Evolutionary conservation across 2,797 vertebrate genomes (phyloP).

Genomic region (Rousettus madagascariensis): DNA sequence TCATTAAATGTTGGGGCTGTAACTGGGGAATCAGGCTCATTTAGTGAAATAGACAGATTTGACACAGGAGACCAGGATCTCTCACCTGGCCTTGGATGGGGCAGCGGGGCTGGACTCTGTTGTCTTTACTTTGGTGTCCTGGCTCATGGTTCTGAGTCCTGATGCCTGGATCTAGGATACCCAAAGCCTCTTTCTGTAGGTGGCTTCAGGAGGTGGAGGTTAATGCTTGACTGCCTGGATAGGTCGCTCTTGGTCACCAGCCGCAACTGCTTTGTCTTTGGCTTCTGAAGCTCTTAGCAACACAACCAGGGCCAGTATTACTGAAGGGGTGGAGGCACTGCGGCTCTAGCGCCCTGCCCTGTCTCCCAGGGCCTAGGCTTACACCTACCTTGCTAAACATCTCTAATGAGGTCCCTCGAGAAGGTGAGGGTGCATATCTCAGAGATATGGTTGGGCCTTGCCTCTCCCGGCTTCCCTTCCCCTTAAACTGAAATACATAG

Average conservation of each 20-base stretch:
- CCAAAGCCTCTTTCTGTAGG: background rate
- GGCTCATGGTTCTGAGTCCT: constrained; percentile 62
- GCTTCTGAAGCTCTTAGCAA: constrained; percentile 70
- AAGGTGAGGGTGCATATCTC: background rate
- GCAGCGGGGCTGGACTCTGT: constrained; percentile 54
- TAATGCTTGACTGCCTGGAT: background rate
- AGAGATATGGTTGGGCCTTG: background rate
- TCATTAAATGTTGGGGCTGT: background rate
- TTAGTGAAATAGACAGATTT: background rate
- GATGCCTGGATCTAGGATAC: background rate
- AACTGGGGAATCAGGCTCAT: background rate
- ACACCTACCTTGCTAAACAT: constrained; percentile 70
- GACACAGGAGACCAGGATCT: background rate
- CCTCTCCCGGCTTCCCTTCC: background rate
- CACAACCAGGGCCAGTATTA: background rate
- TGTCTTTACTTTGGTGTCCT: constrained; percentile 72
- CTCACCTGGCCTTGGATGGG: constrained; percentile 64
- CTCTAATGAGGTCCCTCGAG: constrained; percentile 74
- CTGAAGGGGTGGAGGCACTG: constrained; percentile 2
- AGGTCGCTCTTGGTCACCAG: background rate
- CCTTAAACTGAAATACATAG: background rate
- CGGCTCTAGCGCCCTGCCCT: background rate
- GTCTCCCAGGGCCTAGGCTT: constrained; percentile 51
- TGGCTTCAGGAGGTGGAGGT: background rate
- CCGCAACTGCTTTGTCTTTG: constrained; percentile 24